Base-by-base conservation (phyloP, 2,113 vertebrate genomes). In the Heptranchias perlo region DNA sequence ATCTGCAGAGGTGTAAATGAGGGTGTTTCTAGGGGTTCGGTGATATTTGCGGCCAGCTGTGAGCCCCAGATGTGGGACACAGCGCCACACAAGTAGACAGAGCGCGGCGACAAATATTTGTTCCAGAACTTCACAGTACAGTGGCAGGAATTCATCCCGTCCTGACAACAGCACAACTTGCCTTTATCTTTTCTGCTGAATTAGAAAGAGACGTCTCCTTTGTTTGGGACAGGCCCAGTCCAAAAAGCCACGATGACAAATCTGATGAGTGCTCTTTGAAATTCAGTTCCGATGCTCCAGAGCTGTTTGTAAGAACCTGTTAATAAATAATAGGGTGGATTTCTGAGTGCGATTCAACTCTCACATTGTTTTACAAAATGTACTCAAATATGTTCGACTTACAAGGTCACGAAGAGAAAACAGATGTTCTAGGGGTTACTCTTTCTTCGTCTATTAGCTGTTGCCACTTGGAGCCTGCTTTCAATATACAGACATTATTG, bases 71-170 rank as follows among this genome's bases (percentile, higher is more conserved):
- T 52, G 87, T 52, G 54, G 52, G 11, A n/a, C 5, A 61, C 49
- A 35, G 35, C 47, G 94, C 47, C 94, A 69, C 64, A 69, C 94
- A 67, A 73, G 65, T 49, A 6, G 64, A 69, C 62, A 69, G 44
- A 31, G 44, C 64, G 25, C 11, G 25, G 25, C 7, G 21, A 49
- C 65, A 95, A 69, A 95, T 95, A 69, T 69, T 69, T 95, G 94
- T 67, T 52, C 49, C 86, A 31, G 86, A 89, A 89, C 52, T 89
- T 93, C 58, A 39, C 89, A 93, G 58, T 5, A 23, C 89, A 23
- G 89, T 93, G 89, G n/a, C 89, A 93, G 89, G 87, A 92, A 92
- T 92, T 61, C 87, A 47, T 28, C 23, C 18, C 16, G 25, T 54
- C 52, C 18, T 16, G 89, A 18, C 58, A 62, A 92, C 86, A 31